Percentiles rank a stretch among this genome's conserved stretches.
phyloP scores from a whole-genome alignment of 1,140 invertebrate genomes.

The Elymnias hypermnestra region DNA sequence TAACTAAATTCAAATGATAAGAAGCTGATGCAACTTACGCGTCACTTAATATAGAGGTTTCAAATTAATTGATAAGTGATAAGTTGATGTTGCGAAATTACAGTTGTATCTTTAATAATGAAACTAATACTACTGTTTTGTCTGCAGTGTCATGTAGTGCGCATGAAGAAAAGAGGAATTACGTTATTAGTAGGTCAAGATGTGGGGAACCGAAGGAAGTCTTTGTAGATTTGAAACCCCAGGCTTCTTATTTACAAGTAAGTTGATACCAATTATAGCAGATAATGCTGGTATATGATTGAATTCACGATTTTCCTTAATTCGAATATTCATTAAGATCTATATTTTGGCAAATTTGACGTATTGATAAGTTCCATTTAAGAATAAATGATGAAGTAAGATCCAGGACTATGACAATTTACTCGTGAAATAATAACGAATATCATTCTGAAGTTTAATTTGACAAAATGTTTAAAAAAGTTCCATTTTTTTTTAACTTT shows the following conservation, averaged over 20 bases:
- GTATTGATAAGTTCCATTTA: too few species aligned
- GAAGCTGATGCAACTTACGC: slow-evolving; percentile 25
- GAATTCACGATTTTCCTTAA: not conserved
- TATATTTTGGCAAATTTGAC: too few species aligned
- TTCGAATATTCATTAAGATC: too few species aligned
- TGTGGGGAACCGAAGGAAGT: slow-evolving; percentile 62
- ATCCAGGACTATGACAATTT: too few species aligned
- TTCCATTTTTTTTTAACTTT: too few species aligned
- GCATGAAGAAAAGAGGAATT: slow-evolving; percentile 36
- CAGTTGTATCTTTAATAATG: not conserved
- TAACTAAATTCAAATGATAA: not conserved
- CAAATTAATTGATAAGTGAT: not conserved
- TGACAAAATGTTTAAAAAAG: too few species aligned
- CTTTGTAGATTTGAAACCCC: slow-evolving; percentile 43
- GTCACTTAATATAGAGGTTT: slow-evolving; percentile 14
- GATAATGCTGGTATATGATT: not conserved
- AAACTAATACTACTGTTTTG: slow-evolving; percentile 27
- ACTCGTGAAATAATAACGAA: too few species aligned
- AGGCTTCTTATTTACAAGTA: slow-evolving; percentile 50
- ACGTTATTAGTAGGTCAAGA: slow-evolving; percentile 48
- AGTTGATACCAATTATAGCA: slow-evolving; percentile 7
- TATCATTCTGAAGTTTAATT: too few species aligned
- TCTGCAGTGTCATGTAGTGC: slow-evolving; percentile 45
- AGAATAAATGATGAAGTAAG: too few species aligned
- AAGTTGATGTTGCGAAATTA: not conserved